Evolutionary conservation across 2,113 vertebrate genomes (phyloP).

Genomic region (Lepisosteus oculatus): DNA sequence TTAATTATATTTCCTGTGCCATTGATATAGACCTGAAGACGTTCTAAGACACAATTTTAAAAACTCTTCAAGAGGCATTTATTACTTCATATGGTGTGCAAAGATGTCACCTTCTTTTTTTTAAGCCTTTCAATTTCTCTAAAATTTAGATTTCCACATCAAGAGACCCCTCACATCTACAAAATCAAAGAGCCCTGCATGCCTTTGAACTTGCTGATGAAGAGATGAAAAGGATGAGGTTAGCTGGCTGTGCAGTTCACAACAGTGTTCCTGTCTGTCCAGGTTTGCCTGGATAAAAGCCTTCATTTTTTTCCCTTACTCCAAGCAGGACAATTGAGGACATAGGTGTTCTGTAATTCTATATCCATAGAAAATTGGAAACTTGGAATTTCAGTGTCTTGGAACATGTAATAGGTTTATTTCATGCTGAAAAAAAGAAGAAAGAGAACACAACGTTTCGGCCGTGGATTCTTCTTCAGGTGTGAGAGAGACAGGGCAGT

Average conservation of each 20-base stretch:
- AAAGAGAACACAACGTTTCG: too few species aligned
- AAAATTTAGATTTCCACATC: slow-evolving; percentile 55
- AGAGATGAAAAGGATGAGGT: slow-evolving; percentile 50
- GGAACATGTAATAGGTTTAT: too few species aligned
- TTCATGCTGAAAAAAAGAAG: too few species aligned
- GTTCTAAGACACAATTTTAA: slow-evolving; percentile 28
- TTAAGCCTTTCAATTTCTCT: slow-evolving; percentile 36
- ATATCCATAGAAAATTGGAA: too few species aligned
- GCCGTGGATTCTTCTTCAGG: too few species aligned
- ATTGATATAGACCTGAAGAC: background rate
- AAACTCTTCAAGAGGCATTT: slow-evolving; percentile 36
- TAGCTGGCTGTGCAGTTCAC: slow-evolving; percentile 31
- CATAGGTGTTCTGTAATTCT: too few species aligned
- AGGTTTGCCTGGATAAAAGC: slow-evolving; percentile 48
- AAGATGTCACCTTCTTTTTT: slow-evolving; percentile 2
- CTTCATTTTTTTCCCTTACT: background rate
- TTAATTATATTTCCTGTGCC: background rate
- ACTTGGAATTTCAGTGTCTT: too few species aligned
- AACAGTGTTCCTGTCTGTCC: slow-evolving; percentile 38
- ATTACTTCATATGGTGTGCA: slow-evolving; percentile 45
- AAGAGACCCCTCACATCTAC: slow-evolving; percentile 40
- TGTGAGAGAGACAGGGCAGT: too few species aligned
- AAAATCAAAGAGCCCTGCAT: slow-evolving; percentile 48
- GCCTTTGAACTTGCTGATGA: slow-evolving; percentile 54
- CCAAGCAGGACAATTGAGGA: too few species aligned